Evolutionary conservation across 2,888 invertebrate species (phyloP).

Genomic region (Drosophila testacea): DNA sequence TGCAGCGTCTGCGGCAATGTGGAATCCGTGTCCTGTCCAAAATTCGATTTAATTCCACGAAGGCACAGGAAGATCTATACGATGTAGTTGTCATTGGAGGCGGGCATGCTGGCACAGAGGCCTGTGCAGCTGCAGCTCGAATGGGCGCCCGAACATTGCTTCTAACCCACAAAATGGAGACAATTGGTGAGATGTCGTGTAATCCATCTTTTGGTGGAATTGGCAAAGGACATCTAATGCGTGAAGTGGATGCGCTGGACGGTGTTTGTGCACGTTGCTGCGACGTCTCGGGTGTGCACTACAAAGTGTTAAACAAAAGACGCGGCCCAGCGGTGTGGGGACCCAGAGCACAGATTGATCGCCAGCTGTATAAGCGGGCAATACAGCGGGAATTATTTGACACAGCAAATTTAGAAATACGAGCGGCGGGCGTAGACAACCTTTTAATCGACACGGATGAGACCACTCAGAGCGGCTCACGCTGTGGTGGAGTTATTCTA

Average conservation of each 20-base stretch:
- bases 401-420: slow-evolving; percentile 89
- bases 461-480: slow-evolving; percentile 20
- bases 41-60: slow-evolving; percentile 13
- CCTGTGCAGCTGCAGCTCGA: slow-evolving; percentile 92
- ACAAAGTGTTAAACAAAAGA: slow-evolving; percentile 91
- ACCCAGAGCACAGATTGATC: slow-evolving; percentile 94
- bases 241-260: slow-evolving; percentile 95
- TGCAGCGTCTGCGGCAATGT: slow-evolving; percentile 57
- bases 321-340: slow-evolving; percentile 97
- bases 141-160: slow-evolving; percentile 93
- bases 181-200: slow-evolving; percentile 97
- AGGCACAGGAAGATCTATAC: slow-evolving; percentile 50
- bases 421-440: slow-evolving; percentile 91
- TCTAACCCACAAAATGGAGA: slow-evolving; percentile 93
- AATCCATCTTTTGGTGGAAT: slow-evolving; percentile 97
- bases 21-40: slow-evolving; percentile 25
- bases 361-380: slow-evolving; percentile 90
- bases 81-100: slow-evolving; percentile 95
- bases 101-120: slow-evolving; percentile 96
- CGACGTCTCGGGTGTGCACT: slow-evolving; percentile 92
- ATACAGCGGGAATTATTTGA: slow-evolving; percentile 90
- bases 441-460: slow-evolving; percentile 86
- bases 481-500: slow-evolving; percentile 80
- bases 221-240: slow-evolving; percentile 95
- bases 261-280: slow-evolving; percentile 93